Conservation (phyloP, 2,888 invertebrate species). For the Hyles lineata region DNA sequence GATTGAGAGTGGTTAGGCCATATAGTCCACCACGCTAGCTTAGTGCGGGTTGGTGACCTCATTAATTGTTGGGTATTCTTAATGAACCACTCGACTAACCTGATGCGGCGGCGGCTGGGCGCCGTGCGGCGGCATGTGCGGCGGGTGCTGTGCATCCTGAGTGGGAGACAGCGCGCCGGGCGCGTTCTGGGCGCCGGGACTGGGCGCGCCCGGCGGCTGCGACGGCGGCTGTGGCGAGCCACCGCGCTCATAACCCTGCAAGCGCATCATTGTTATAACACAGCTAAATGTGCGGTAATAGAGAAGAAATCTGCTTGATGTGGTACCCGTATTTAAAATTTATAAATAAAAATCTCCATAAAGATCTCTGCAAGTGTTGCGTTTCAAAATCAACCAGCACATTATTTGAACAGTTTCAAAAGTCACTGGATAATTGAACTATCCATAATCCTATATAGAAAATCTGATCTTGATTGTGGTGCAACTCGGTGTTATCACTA, state of each 20-base stretch:
- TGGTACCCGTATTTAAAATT: background rate
- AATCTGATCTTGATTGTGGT: too few species aligned
- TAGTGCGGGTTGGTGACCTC: too few species aligned
- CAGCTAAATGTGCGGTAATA: too few species aligned
- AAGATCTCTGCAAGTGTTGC: too few species aligned
- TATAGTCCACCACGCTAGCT: too few species aligned
- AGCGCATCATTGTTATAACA: slow-evolving; percentile 11
- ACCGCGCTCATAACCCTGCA: slow-evolving; percentile 78
- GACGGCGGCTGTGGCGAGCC: slow-evolving; percentile 77
- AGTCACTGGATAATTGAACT: too few species aligned
- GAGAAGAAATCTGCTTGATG: background rate
- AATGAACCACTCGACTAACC: slow-evolving; percentile 49
- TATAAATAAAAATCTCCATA: too few species aligned
- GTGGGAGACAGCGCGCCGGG: slow-evolving; percentile 78
- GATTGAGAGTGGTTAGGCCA: too few species aligned
- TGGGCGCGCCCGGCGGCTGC: slow-evolving; percentile 77
- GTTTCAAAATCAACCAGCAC: too few species aligned
- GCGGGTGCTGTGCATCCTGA: slow-evolving; percentile 79
- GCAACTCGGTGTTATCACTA: too few species aligned
- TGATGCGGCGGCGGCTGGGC: slow-evolving; percentile 74
- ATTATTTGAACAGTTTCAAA: too few species aligned
- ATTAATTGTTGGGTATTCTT: background rate
- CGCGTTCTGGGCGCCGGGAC: slow-evolving; percentile 75
- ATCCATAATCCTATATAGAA: too few species aligned
- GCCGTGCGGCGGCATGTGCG: slow-evolving; percentile 75